Base-by-base conservation (phyloP, 2,888 invertebrate species). In the Campoplex capitator region DNA sequence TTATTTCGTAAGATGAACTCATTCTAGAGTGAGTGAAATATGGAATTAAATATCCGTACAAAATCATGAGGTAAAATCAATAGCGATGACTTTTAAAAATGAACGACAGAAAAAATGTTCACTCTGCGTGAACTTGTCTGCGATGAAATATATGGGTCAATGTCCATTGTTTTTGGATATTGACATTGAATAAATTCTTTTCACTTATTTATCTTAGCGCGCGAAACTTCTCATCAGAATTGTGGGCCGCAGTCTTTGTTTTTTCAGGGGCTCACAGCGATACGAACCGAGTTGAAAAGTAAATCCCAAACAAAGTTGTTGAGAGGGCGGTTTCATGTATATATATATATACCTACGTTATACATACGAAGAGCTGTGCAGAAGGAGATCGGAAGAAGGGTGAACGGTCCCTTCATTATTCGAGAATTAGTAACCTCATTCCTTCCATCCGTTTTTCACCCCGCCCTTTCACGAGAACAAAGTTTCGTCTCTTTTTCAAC, bases 401-500 rank as follows among this genome's bases (percentile, higher is more conserved):
- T 88, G 90, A 89, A 89, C 91, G 91, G 82, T 92, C 92, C 93
- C 92, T 93, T 94, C 93, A 93, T 93, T 93, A 93, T 93, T 93
- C 92, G 91, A 90, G 92, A 93, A 94, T 94, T 94, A 93, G 94
- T 93, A 93, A 93, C 93, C 94, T 93, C 92, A 91, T 93, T 93
- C 91, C 90, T 88, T 90, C 89, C 89, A 84, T 89, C 88, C 87
- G 73, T 88, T 89, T 88, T 88, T 77, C 89, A 90, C 88, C 88
- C 88, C 88, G 28, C 81, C 68, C 77, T 85, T 54, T 51, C 73
- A 62, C 75, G 62, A 48, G 78, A 45, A 54, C 56, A 84, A 81
- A 89, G 80, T 87, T 88, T 83, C 84, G 48, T 78, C 86, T 88
- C 81, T 87, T 73, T 83, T 67, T 88, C 88, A 84, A 71, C 88